Evolutionary conservation across 2,797 vertebrate genomes (phyloP).

Genomic region (Huso huso): DNA sequence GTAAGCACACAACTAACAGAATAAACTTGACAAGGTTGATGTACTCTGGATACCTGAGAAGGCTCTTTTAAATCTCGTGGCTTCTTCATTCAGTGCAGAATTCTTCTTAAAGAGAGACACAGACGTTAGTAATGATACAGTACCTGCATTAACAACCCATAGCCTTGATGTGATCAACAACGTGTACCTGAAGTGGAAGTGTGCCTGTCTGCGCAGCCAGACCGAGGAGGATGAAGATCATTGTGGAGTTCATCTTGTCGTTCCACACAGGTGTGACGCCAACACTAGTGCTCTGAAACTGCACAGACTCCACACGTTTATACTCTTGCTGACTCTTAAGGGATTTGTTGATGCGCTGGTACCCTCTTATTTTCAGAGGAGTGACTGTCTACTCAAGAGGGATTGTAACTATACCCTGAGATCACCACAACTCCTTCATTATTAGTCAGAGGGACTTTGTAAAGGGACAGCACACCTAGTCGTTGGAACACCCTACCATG

Average conservation of each 20-base stretch:
- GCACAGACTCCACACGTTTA: not conserved
- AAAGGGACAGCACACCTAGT: not conserved
- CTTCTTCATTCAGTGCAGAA: constrained; percentile 39
- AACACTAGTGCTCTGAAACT: constrained; percentile 11
- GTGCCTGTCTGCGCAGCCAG: constrained; percentile 31
- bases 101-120: constrained; percentile 37
- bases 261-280: constrained; percentile 19
- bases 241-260: constrained; percentile 30
- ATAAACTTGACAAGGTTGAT: not conserved
- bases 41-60: constrained; percentile 43
- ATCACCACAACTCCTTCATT: not conserved
- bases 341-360: not conserved
- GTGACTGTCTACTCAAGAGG: not conserved
- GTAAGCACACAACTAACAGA: constrained; percentile 32
- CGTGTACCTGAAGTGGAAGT: too few relatives aligned
- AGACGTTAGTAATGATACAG: not conserved
- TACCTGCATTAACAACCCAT: too few relatives aligned
- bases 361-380: not conserved
- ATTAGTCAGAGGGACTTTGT: not conserved
- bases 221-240: constrained; percentile 36
- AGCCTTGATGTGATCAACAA: too few relatives aligned
- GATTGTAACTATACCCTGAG: not conserved
- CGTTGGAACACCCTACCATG: too few relatives aligned
- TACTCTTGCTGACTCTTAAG: not conserved
- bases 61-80: constrained; percentile 44